Base-by-base conservation (phyloP, 2,888 invertebrate genomes). In the Heteromyza rotundicornis region DNA sequence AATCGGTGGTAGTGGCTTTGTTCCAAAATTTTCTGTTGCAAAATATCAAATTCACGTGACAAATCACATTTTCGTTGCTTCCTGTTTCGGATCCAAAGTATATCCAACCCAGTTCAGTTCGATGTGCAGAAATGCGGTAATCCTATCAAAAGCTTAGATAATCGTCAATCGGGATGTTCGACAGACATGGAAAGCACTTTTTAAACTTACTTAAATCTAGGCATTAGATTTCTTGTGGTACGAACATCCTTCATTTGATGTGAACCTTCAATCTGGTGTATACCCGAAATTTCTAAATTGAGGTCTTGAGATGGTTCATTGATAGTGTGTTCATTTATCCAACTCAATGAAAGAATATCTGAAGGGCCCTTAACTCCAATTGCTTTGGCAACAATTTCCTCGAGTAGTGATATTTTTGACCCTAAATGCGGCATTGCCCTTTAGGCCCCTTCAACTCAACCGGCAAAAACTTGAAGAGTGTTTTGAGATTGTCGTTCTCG, bases 381-480 rank as follows among this genome's bases (percentile, higher is more conserved):
- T 22, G 49, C 16, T 2, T 16, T 57, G 8, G 62, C 61, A 16
- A 58, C 53, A 5, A 40, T 27, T 22, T 60, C 50, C 47, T 64
- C 60, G 22, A 63, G 35, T 14, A 63, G 57, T 36, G 62, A 58
- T 22, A 64, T 57, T 14, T 63, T 65, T 16, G 60, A 62, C 27
- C 62, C 60, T 62, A 51, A 49, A 63, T 27, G 8, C 51, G 44
- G n/a, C 44, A 54, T 27, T 1, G n/a, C 19, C 32, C 16, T 24
- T 47, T 44, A 19, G 49, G 59, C 16, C 49, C 59, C n/a, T 35
- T 47, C n/a, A 23, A 56, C 56, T 36, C 40, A 47, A 51, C 58
- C 20, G 64, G 64, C 20, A 64, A 24, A 58, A 51, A 64, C 27
- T 64, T 64, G 40, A 60, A 64, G 22, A 61, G 44, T 12, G 59